Base-by-base conservation (phyloP, 2,888 invertebrate genomes). In the Blastobasis lacticolella region DNA sequence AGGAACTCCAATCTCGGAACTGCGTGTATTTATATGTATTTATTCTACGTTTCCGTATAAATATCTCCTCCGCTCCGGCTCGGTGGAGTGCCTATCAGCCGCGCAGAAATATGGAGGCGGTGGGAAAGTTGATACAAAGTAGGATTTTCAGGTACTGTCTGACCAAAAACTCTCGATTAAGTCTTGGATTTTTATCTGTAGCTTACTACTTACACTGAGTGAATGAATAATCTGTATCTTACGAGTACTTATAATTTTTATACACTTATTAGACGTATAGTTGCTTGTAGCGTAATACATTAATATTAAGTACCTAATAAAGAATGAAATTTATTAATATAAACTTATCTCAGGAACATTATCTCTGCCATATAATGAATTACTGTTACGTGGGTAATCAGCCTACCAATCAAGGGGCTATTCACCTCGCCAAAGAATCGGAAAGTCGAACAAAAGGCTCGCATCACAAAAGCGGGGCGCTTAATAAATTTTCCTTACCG, bases 61-160 rank as follows among this genome's bases (percentile, higher is more conserved):
- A 46, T 50, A 53, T 45, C 36, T 49, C 45, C 23, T 23, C 23
- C 23, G 23, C 23, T 23, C 23, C 23, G 3, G 66, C 67, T 64
- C 48, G 45, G 61, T 57, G 54, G 67, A 70, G 72, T 71, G 72
- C 67, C 75, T 74, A 78, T 75, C 78, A 71, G 71, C 60, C 68
- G 59, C 60, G 73, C 72, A 78, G 83, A 81, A 83, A 80, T 81
- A 81, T 83, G 84, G 83, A 80, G 78, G 79, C 79, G 70, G 65
- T 69, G 69, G 73, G 80, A 81, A 81, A 84, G 79, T 82, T 82
- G 81, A 83, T 82, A 80, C 81, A 75, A 81, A 82, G 82, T 81
- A 78, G 73, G 75, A 78, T 81, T 81, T 83, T 78, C 82, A 79
- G 74, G 82, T 82, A 87, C 69, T 63, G 82, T 75, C 65, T 49